A percentile compares a stretch with the other conserved stretches of the same genome.
Conservation (phyloP, 2,113 vertebrate genomes). For the Cyprinodon tularosa region DNA sequence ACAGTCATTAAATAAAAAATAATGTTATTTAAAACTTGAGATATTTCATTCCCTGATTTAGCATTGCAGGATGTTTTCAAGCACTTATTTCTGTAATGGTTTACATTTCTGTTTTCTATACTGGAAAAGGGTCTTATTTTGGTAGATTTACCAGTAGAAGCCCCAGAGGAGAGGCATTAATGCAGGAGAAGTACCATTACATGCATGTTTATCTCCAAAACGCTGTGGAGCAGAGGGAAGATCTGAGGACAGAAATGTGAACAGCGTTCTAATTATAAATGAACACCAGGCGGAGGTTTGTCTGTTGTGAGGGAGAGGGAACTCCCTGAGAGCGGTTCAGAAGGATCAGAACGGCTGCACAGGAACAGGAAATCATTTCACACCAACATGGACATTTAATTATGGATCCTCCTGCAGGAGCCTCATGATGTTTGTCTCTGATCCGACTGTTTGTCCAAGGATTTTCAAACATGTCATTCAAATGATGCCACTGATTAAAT, state of each 20-base stretch:
- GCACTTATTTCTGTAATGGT: no score
- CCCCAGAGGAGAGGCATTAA: background rate
- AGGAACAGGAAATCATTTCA: slow-evolving; percentile 36
- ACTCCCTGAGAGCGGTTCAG: slow-evolving; percentile 9
- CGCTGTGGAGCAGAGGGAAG: background rate
- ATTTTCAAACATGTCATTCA: background rate
- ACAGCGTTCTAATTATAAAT: slow-evolving; percentile 40
- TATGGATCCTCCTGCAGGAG: slow-evolving; percentile 7
- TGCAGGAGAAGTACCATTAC: background rate
- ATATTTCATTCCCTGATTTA: no score
- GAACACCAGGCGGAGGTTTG: background rate
- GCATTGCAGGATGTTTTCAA: no score
- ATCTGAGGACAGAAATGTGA: background rate
- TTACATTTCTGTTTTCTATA: no score
- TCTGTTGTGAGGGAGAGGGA: background rate
- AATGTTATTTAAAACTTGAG: no score
- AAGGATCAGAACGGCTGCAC: slow-evolving; percentile 8
- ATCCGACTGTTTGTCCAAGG: background rate
- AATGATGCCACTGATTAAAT: background rate
- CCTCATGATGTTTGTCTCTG: background rate
- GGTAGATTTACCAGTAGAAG: background rate
- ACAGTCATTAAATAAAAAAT: no score
- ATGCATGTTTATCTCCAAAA: background rate
- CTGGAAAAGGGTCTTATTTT: background rate
- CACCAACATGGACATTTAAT: slow-evolving; percentile 38